Base-by-base conservation (phyloP, 2,113 vertebrate species). In the Heterochromis multidens region DNA sequence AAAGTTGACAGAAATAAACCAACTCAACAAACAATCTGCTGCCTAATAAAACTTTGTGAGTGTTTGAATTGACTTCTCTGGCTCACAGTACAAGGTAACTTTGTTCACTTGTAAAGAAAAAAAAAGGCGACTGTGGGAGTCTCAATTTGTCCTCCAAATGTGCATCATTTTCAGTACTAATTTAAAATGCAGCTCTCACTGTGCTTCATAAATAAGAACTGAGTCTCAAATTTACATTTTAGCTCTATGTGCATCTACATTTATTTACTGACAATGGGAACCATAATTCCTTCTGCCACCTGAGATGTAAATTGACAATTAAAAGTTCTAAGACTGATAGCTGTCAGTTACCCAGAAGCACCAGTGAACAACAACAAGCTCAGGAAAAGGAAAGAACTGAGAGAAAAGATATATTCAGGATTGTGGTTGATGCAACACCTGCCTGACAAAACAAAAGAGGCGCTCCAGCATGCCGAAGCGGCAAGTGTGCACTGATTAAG, bases 401-500 rank as follows among this genome's bases (percentile, higher is more conserved):
- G 19, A 62, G 7, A 7, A 88, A 77, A 88, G 46, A 58, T 56
- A 21, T 54, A 19, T 54, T 54, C 7, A 8, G 43, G 84, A 67
- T 33, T 23, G 63, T 49, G 52, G 80, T 81, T 89, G 33, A 87
- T 76, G 77, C 82, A 62, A 65, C 70, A 90, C 72, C 85, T 91
- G 85, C 46, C 60, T 84, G 83, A 67, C 63, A 85, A 46, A 91
- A 88, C 74, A 93, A 89, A 89, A 77, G 29, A 79, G 56, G 31
- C 62, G 33, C 56, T 87, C 19, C 35, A 56, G 76, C 72, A 78
- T 23, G 78, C 25, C 2, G 65, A 88, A 88, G 85, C 23, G 21
- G 57, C 77, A 83, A 89, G 85, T 83, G 72, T 65, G 25, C 52
- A 74, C 88, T 92, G 93, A 95, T 94, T 93, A 93, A 91, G 85